Evolutionary conservation across 2,888 invertebrate species (phyloP), one percentile per base, ranked within the genome.

Genomic region (Cosmorhoe ocellata): DNA sequence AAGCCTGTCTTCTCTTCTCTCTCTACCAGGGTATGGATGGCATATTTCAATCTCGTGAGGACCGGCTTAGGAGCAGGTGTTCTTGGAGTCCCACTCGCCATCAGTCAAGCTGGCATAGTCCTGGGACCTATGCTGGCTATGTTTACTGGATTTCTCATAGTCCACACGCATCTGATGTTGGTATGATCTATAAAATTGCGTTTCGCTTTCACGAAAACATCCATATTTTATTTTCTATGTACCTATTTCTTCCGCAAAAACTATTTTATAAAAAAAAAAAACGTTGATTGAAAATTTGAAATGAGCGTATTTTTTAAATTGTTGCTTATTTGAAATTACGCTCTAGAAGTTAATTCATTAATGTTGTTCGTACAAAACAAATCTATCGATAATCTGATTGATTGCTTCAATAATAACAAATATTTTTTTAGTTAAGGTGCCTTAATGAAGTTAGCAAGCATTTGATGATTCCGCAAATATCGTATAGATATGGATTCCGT

Each of bases 401-500:
- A 3, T 18, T 18, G 3, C 5, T 18, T 3, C 18, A 18, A 18
- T 18, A 18, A 3, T 5, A 18, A 3, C 2, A 5, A 18, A 18
- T 3, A 18, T 18, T 18, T 3, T 78, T 78, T 42, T 61, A 85
- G 84, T 58, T 85, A 24, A 52, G 56, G 30, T 71, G 71, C 48
- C 58, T 84, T 6, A 75, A 76, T 51, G 76, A 81, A 56, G 64
- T 85, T 13, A 69, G 77, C 59, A 71, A 71, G 6, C 79, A 70
- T 36, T 51, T 85, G 38, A 71, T 49, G 57, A 71, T 83, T 40
- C 76, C 83, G 0, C 58, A 70, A 39, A 68, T 81, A 53, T 75
- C 84, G 0, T 85, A 83, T 47, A 69, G 81, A 27, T 81, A 82
- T 50, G 84, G 80, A 1, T 84, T 84, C 42, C 77, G 83, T 0